phyloP scores from a whole-genome alignment of 2,888 invertebrate genomes.

The Ferrisia virgata region DNA sequence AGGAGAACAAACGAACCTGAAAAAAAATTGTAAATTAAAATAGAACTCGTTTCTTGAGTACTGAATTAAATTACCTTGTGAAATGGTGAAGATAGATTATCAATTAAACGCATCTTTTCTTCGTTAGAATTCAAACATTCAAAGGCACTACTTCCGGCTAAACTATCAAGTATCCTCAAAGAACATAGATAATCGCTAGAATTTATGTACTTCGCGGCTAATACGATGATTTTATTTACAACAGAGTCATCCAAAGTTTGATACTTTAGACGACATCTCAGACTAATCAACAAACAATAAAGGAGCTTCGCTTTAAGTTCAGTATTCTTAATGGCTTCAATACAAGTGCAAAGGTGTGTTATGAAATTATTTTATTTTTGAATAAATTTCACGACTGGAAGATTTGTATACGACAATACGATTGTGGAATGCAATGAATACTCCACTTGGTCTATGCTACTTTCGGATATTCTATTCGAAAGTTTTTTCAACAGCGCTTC shows the following conservation, averaged over 20 bases:
- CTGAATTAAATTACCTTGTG: slow-evolving; percentile 38
- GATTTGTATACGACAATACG: neutral
- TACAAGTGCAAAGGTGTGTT: neutral
- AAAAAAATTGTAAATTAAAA: slow-evolving; percentile 50
- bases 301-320: slow-evolving; percentile 27
- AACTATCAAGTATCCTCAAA: neutral
- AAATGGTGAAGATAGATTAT: slow-evolving; percentile 47
- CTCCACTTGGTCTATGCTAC: neutral
- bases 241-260: neutral
- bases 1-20: slow-evolving; percentile 66
- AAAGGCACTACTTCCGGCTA: neutral
- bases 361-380: neutral
- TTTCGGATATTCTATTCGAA: neutral
- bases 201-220: neutral
- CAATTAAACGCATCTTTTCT: slow-evolving; percentile 22
- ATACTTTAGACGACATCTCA: neutral
- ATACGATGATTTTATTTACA: neutral
- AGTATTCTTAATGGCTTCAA: neutral
- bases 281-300: neutral
- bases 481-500: neutral
- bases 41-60: neutral
- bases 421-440: neutral
- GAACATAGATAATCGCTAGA: slow-evolving; percentile 32
- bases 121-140: neutral
- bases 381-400: neutral